Evolutionary conservation across 2,797 vertebrate genomes (phyloP).

Genomic region (Cyclura pinguis): DNA sequence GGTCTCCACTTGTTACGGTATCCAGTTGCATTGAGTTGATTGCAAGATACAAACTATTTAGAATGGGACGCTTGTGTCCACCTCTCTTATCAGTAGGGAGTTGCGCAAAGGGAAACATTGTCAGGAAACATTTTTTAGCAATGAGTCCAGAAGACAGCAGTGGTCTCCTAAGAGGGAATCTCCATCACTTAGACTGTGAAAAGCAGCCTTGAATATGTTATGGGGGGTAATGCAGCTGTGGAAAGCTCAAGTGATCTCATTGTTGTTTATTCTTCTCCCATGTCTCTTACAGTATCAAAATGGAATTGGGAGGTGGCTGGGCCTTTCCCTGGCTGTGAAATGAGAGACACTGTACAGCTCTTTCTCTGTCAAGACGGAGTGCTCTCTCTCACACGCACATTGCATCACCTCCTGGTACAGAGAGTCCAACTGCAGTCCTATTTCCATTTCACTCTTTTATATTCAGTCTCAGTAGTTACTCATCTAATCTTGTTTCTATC

Average conservation of each 20-base stretch:
- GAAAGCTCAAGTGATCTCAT: conserved; percentile 6
- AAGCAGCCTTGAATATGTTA: conserved; percentile 1
- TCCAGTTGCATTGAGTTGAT: not conserved
- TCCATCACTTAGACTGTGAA: conserved; percentile 5
- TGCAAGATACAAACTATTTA: not conserved
- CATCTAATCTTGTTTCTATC: not conserved
- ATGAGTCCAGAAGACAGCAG: not conserved
- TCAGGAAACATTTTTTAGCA: conserved; percentile 11
- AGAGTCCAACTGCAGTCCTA: not conserved
- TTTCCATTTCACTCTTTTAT: not conserved
- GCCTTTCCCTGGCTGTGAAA: not conserved
- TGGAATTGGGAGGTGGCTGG: not conserved
- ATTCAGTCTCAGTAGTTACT: not conserved
- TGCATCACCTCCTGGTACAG: not conserved
- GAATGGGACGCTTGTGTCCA: not conserved
- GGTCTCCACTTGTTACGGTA: not conserved
- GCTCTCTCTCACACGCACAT: not conserved
- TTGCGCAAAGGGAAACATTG: conserved; percentile 16
- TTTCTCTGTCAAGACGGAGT: not conserved
- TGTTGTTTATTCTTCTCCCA: not conserved
- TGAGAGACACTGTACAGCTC: not conserved
- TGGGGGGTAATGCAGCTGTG: conserved; percentile 14
- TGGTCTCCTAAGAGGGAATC: not conserved
- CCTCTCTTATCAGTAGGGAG: not conserved
- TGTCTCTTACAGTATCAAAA: conserved; percentile 15